These are phyloP conservation scores for Aphodius sticticus DNA, from an alignment of 2,888 invertebrate genomes.

Conservation along the genomic window DNA sequence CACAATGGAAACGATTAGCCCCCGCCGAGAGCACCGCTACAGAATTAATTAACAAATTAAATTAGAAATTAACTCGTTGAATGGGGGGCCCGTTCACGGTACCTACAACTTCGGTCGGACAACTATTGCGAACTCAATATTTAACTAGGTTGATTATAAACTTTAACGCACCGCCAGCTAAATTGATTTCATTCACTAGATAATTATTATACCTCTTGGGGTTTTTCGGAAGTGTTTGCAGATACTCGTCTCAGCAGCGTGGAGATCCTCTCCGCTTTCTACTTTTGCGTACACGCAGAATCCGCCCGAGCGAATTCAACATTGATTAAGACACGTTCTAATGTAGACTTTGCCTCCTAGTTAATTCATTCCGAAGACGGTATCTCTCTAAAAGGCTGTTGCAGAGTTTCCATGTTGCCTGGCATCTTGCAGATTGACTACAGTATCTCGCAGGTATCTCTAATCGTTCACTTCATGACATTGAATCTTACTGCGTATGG, in stretches of 20 bases:
- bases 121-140: slow-evolving; percentile 40
- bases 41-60: slow-evolving; percentile 65
- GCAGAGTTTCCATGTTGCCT: no score
- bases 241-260: not conserved
- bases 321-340: no score
- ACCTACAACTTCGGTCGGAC: slow-evolving; percentile 33
- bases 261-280: not conserved
- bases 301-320: not conserved
- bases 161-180: slow-evolving; percentile 27
- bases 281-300: not conserved
- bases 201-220: not conserved
- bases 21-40: slow-evolving; percentile 57
- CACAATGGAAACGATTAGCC: slow-evolving; percentile 61
- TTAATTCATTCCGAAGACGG: no score
- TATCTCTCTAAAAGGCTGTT: no score
- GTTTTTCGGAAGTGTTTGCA: not conserved
- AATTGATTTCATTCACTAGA: not conserved
- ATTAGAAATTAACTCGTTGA: slow-evolving; percentile 64
- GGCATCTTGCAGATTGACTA: no score
- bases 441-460: no score
- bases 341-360: no score
- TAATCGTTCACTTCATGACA: no score
- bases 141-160: slow-evolving; percentile 40
- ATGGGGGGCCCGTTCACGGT: slow-evolving; percentile 46
- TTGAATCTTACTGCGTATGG: no score